Percentiles rank a stretch among this genome's conserved stretches.
Evolutionary conservation across 2,113 vertebrate genomes (phyloP).

Genomic region (Tiliqua scincoides): DNA sequence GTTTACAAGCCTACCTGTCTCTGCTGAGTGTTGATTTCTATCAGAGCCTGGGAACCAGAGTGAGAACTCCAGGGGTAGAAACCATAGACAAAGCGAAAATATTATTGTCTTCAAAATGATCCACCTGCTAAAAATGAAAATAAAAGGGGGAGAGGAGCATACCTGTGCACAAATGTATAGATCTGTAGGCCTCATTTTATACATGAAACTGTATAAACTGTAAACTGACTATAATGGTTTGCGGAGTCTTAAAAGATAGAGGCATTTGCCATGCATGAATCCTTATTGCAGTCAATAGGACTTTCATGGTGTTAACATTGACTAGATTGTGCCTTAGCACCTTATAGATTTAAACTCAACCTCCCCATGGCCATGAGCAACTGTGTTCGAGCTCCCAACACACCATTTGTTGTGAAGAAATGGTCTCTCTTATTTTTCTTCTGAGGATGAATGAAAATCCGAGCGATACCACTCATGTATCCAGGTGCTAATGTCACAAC

Average conservation of each 20-base stretch:
- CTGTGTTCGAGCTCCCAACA: neutral
- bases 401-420: neutral
- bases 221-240: neutral
- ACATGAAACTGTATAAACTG: neutral
- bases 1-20: too few species aligned
- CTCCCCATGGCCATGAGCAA: neutral
- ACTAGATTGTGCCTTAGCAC: neutral
- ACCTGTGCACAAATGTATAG: neutral
- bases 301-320: neutral
- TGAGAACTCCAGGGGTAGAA: too few species aligned
- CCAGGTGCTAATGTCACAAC: constrained; percentile 14
- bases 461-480: neutral
- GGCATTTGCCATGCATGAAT: neutral
- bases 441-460: neutral
- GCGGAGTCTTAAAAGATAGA: too few species aligned
- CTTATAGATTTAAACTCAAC: neutral
- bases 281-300: neutral
- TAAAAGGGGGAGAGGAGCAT: neutral
- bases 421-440: neutral
- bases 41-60: too few species aligned
- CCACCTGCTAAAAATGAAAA: neutral
- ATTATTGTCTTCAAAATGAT: neutral
- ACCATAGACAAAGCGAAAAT: neutral
- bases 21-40: too few species aligned
- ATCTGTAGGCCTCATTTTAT: neutral